These are phyloP conservation scores for Rafetus swinhoei DNA, from an alignment of 2,113 vertebrate genomes.

Conservation along the genomic window DNA sequence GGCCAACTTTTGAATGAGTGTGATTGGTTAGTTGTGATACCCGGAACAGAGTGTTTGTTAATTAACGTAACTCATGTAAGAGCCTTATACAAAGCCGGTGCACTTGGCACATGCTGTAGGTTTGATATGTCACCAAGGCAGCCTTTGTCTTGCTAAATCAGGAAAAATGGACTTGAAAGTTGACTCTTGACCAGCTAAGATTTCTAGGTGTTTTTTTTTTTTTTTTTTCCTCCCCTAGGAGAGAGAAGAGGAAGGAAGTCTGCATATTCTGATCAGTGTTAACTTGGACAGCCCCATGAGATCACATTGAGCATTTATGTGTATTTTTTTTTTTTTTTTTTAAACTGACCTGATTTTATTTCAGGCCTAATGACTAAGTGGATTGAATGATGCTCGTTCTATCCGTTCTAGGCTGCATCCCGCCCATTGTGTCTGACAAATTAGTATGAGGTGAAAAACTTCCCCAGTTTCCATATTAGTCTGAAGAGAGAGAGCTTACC, in stretches of 20 bases:
- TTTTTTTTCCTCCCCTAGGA: neutral
- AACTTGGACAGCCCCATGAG: neutral
- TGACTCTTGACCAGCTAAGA: neutral
- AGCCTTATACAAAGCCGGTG: neutral
- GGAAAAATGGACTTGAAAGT: neutral
- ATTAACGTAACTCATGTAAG: neutral
- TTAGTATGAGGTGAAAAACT: accelerated
- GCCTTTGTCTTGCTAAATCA: neutral
- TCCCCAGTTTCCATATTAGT: neutral
- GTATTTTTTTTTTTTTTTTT: neutral
- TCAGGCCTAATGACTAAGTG: neutral
- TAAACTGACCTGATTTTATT: neutral
- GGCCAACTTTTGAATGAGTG: neutral
- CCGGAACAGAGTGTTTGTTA: neutral
- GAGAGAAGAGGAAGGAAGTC: neutral
- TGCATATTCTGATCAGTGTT: neutral
- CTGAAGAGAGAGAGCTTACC: too few species aligned
- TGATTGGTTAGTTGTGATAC: neutral
- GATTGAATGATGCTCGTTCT: accelerated
- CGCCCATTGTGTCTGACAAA: neutral
- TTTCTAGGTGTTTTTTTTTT: accelerated
- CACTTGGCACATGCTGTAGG: accelerated
- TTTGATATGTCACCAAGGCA: accelerated
- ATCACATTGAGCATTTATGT: neutral
- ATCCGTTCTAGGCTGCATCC: neutral